A percentile compares a stretch with the other conserved stretches of the same genome.
Evolutionary conservation across 2,888 invertebrate genomes (phyloP).

Genomic region (Caenorhabditis sp.): DNA sequence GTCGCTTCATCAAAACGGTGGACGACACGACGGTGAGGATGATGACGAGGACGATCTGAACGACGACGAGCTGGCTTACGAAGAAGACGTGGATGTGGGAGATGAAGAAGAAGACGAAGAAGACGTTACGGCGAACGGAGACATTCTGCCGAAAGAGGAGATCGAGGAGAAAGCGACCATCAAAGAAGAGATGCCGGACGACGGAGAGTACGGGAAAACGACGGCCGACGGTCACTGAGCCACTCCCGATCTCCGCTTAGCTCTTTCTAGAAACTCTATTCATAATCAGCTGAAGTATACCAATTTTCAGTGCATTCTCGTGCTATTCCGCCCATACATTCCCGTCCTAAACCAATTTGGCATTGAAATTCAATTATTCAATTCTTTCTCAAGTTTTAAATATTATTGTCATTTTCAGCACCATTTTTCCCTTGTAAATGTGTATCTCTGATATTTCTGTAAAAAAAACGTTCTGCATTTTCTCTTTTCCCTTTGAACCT

Average conservation of each 20-base stretch:
- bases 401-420: too few relatives aligned
- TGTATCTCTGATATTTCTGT: background rate
- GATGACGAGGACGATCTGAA: slow-evolving; percentile 31
- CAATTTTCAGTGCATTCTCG: too few relatives aligned
- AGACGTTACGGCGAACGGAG: slow-evolving; percentile 24
- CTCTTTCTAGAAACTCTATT: too few relatives aligned
- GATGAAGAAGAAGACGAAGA: slow-evolving; percentile 40
- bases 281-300: too few relatives aligned
- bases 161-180: slow-evolving; percentile 22
- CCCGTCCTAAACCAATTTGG: too few relatives aligned
- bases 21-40: slow-evolving; percentile 1
- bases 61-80: slow-evolving; percentile 39
- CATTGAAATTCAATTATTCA: too few relatives aligned
- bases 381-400: too few relatives aligned
- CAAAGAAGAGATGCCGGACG: slow-evolving; percentile 41
- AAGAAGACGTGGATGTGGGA: slow-evolving; percentile 44
- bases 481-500: background rate
- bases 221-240: too few relatives aligned
- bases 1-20: slow-evolving; percentile 1
- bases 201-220: slow-evolving; percentile 32
- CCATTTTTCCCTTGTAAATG: background rate
- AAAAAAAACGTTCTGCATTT: background rate
- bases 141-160: slow-evolving; percentile 18
- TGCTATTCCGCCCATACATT: too few relatives aligned
- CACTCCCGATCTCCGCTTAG: too few relatives aligned